phyloP scores from a whole-genome alignment of 1,140 invertebrate genomes.

The Apis cerana region DNA sequence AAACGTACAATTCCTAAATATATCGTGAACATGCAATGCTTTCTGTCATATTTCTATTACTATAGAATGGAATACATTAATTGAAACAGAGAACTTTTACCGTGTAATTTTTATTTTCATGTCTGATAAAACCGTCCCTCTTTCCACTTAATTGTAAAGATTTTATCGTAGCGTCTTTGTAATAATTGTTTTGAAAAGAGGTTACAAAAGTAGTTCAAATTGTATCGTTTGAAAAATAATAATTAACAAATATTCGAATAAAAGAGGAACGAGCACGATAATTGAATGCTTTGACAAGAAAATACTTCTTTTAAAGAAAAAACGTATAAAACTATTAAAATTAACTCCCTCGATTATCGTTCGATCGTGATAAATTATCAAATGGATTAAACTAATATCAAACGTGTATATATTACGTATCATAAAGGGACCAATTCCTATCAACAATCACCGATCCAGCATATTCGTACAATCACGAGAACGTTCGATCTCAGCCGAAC shows the following conservation, averaged over 20 bases:
- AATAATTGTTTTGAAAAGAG: neutral
- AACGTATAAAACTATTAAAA: too few species aligned
- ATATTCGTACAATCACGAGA: constrained; percentile 16
- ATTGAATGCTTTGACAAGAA: too few species aligned
- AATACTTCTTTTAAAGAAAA: too few species aligned
- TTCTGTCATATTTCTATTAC: neutral
- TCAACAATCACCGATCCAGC: neutral
- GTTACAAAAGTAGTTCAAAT: neutral
- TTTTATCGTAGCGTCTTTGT: too few species aligned
- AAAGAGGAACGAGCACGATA: too few species aligned
- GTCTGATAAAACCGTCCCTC: neutral
- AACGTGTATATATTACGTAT: neutral
- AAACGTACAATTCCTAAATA: neutral
- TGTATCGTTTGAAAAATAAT: too few species aligned
- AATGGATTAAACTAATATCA: neutral
- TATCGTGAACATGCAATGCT: neutral
- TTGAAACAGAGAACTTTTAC: neutral
- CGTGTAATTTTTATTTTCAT: neutral
- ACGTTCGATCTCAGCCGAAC: constrained; percentile 18
- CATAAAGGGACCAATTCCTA: neutral
- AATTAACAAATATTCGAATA: too few species aligned
- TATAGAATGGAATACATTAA: neutral
- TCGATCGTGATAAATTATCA: too few species aligned
- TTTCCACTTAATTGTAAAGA: neutral
- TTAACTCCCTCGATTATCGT: too few species aligned